Evolutionary conservation across 2,888 invertebrate genomes (phyloP).

Genomic region (Himalopsyche anomala): DNA sequence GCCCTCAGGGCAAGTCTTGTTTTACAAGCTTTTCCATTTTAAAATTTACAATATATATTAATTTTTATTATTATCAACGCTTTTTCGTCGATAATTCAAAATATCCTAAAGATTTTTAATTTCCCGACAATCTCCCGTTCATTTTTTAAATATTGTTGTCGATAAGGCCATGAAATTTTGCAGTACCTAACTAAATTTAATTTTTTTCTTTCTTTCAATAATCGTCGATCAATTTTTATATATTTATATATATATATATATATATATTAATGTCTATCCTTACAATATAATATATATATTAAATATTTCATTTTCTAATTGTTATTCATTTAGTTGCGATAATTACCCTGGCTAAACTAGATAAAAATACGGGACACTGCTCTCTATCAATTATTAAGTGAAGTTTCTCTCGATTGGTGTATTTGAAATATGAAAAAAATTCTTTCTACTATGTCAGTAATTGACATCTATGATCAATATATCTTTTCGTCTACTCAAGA

Average conservation of each 20-base stretch:
- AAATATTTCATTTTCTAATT: slow-evolving; percentile 52
- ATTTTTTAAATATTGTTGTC: slow-evolving; percentile 70
- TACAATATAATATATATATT: slow-evolving; percentile 48
- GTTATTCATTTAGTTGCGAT: slow-evolving; percentile 62
- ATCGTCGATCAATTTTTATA: slow-evolving; percentile 47
- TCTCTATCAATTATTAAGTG: background rate
- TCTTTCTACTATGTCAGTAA: slow-evolving; percentile 32
- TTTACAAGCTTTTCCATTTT: slow-evolving; percentile 63
- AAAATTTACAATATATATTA: slow-evolving; percentile 55
- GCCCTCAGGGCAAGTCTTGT: slow-evolving; percentile 62
- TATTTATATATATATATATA: slow-evolving; percentile 46
- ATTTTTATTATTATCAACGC: slow-evolving; percentile 20
- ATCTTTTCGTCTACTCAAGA: background rate
- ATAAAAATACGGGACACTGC: slow-evolving; percentile 53
- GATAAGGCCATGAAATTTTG: slow-evolving; percentile 67
- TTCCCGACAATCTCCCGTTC: slow-evolving; percentile 66
- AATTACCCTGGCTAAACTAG: slow-evolving; percentile 65
- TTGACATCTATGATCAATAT: slow-evolving; percentile 7
- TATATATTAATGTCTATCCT: slow-evolving; percentile 50
- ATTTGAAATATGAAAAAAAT: background rate
- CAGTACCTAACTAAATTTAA: slow-evolving; percentile 63
- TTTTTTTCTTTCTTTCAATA: slow-evolving; percentile 53
- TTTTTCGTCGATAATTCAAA: slow-evolving; percentile 67
- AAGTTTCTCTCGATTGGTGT: background rate
- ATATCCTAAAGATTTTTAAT: slow-evolving; percentile 69